These are phyloP conservation scores for Loris lydekkerianus DNA, from an alignment of 2,797 vertebrate species.

Conservation along the genomic window DNA sequence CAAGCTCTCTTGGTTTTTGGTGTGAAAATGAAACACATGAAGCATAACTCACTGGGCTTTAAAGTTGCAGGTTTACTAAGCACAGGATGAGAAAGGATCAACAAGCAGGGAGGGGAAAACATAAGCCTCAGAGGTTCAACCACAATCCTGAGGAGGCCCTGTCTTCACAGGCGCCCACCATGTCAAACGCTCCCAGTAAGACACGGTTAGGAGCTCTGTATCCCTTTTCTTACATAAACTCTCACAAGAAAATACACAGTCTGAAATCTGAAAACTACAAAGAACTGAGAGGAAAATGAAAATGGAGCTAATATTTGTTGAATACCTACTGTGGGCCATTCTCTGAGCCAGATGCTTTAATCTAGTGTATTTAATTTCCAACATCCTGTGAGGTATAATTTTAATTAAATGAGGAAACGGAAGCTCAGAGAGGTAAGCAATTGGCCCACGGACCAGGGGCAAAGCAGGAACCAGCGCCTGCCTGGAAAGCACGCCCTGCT, in stretches of 20 bases:
- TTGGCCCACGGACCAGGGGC: rapidly evolving
- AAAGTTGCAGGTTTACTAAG: neutral
- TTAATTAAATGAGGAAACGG: neutral
- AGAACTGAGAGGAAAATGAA: neutral
- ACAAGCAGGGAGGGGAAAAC: neutral
- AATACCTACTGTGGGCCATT: neutral
- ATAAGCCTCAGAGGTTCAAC: neutral
- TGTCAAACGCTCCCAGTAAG: neutral
- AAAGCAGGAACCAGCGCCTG: neutral
- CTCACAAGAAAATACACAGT: neutral
- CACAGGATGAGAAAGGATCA: neutral
- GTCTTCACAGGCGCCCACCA: neutral
- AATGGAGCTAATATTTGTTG: neutral
- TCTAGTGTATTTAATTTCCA: neutral
- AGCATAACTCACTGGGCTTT: neutral
- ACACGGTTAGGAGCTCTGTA: neutral
- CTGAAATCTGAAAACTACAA: neutral
- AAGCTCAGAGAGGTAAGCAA: neutral
- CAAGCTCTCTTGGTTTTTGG: neutral
- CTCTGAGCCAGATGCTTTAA: neutral
- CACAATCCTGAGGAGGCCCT: neutral
- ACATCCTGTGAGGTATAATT: neutral
- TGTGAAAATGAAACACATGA: neutral
- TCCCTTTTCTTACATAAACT: neutral
- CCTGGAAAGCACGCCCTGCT: neutral